A percentile compares a stretch with the other conserved stretches of the same genome.
phyloP scores from a whole-genome alignment of 2,113 vertebrate species.

The Tragelaphus buxtoni region DNA sequence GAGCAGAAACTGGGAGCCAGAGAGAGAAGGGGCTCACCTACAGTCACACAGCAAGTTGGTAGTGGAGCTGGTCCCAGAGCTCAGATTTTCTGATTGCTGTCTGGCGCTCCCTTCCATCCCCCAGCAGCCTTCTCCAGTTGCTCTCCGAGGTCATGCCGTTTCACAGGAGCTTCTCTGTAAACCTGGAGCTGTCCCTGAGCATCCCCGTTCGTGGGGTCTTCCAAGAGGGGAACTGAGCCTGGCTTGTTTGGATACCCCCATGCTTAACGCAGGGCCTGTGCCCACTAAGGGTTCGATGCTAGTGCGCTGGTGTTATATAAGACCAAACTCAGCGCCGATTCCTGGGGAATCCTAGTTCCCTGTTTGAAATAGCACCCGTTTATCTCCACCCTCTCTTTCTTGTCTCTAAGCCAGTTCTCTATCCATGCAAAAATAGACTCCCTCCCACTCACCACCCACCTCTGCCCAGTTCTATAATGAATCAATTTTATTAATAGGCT shows the following conservation, averaged over 20 bases:
- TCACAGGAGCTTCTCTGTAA: background rate
- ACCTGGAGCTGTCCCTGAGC: background rate
- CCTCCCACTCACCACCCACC: conserved; percentile 68
- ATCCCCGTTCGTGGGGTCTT: background rate
- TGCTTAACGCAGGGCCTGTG: background rate
- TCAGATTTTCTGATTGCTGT: background rate
- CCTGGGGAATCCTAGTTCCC: background rate
- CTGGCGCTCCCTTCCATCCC: background rate
- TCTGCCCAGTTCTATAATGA: conserved; percentile 69
- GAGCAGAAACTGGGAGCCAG: background rate
- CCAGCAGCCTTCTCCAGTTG: background rate
- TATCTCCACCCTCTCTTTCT: conserved; percentile 28
- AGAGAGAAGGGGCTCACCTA: background rate
- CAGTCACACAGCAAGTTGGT: background rate
- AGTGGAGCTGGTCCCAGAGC: background rate
- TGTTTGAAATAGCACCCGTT: conserved; percentile 12
- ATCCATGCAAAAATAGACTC: conserved; percentile 66
- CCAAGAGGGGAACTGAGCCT: background rate
- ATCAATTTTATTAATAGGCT: conserved; percentile 75
- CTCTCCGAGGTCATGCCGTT: background rate
- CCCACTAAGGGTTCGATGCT: background rate
- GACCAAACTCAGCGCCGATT: background rate
- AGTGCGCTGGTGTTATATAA: background rate
- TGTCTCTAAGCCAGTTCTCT: conserved; percentile 55
- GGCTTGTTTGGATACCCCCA: background rate